A percentile compares a stretch with the other conserved stretches of the same genome.
Evolutionary conservation across 2,888 invertebrate genomes (phyloP).

Genomic region (Nomada goodeniana): DNA sequence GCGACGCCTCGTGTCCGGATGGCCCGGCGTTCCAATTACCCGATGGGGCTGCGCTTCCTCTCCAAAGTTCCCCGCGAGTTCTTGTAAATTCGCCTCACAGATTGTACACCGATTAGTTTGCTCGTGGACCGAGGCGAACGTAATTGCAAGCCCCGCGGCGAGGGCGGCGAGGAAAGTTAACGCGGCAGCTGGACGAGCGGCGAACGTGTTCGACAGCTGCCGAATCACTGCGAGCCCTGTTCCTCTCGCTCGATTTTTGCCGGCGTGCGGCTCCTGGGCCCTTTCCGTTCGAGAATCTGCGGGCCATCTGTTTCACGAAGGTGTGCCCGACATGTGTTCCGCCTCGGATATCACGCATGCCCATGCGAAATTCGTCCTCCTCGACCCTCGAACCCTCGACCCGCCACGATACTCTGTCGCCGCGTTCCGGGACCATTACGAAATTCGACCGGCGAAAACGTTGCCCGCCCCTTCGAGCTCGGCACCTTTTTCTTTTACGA

Average conservation of each 20-base stretch:
- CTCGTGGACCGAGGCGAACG: slow-evolving; percentile 49
- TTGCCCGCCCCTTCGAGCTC: no score
- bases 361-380: slow-evolving; percentile 16
- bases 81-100: slow-evolving; percentile 67
- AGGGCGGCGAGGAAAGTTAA: slow-evolving; percentile 67
- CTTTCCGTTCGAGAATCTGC: slow-evolving; percentile 61
- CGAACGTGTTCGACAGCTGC: slow-evolving; percentile 81
- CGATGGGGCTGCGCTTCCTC: slow-evolving; percentile 3
- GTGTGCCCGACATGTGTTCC: slow-evolving; percentile 64
- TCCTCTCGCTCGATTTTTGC: slow-evolving; percentile 22
- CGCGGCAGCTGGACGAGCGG: slow-evolving; percentile 73
- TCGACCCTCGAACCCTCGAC: slow-evolving; percentile 19
- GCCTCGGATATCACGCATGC: neutral
- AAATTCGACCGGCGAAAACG: neutral
- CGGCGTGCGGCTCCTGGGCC: slow-evolving; percentile 33
- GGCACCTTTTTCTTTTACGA: no score
- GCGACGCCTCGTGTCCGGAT: slow-evolving; percentile 16
- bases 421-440: neutral
- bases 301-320: slow-evolving; percentile 66
- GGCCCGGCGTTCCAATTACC: slow-evolving; percentile 60
- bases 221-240: slow-evolving; percentile 71
- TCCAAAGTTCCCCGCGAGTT: slow-evolving; percentile 49
- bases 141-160: slow-evolving; percentile 64
- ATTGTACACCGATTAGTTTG: slow-evolving; percentile 70
- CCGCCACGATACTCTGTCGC: neutral